Evolutionary conservation across 2,113 vertebrate genomes (phyloP), one percentile per base, ranked within the genome.

Genomic region (Cynoglossus semilaevis): DNA sequence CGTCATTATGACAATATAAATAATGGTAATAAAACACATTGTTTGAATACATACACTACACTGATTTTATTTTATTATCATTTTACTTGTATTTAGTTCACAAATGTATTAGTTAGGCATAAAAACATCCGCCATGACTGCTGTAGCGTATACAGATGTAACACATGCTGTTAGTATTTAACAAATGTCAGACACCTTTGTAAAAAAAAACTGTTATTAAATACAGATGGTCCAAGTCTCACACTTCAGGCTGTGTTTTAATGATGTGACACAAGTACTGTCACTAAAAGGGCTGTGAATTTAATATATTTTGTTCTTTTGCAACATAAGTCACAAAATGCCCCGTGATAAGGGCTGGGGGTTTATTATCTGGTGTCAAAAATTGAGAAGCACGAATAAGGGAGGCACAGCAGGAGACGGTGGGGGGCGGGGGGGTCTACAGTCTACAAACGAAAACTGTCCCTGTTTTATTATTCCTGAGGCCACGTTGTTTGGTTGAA

Each of bases 321-420:
- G 17, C 52, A 72, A 60, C 74, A 67, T 63, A 43, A 11, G 52
- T 77, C 70, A 80, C 82, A 78, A 74, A 73, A 70, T 72, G 53
- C 68, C 29, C 10, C 43, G 60, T 42, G 84, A 86, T 86, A 84
- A 82, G 70, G 65, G 51, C 70, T 84, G 84, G 75, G 79, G 63
- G 58, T 11, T 64, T 54, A 52, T 81, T 78, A 80, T 84, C 76
- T 78, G 5, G 49, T 67, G 69, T 70, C 72, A 74, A 54, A 54
- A 46, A 60, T 67, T 74, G 79, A 74, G 68, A 70, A 36, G 51
- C 34, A 45, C 68, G 62, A 55, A 64, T 35, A 47, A 29, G 57
- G 22, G 54, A 18, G 57, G 67, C 51, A 62, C 43, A 66, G 71
- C 63, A 19, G 65, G 36, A 54, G 68, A 48, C n/a, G n/a, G n/a